Conservation (phyloP, 2,113 vertebrate species). For the Scortum barcoo region DNA sequence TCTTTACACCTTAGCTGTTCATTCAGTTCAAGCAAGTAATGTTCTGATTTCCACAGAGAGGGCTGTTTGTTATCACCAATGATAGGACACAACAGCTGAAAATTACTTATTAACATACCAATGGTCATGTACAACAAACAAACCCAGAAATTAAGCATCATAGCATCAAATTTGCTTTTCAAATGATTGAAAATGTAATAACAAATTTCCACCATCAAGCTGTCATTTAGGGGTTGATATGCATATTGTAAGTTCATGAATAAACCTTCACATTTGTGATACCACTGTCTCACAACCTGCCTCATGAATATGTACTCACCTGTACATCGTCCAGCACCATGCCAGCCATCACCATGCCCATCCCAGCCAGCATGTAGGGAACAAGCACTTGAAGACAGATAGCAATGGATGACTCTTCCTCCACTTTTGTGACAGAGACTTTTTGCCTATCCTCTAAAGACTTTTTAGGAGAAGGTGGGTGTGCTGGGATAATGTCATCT, state of each 20-base stretch:
- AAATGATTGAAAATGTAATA: no score
- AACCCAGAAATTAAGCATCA: no score
- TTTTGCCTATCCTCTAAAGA: conserved; percentile 79
- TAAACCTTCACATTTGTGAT: background rate
- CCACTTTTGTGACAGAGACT: conserved; percentile 75
- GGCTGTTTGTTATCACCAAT: no score
- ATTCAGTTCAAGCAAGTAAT: no score
- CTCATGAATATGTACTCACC: conserved; percentile 79
- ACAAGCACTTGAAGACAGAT: conserved; percentile 91
- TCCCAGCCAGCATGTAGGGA: conserved; percentile 92
- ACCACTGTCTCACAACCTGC: background rate
- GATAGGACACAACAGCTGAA: no score
- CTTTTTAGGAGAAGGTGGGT: conserved; percentile 69
- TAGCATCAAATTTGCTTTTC: no score
- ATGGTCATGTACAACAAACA: no score
- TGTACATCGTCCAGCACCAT: conserved; percentile 93
- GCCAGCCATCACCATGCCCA: conserved; percentile 95
- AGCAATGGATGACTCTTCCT: conserved; percentile 86
- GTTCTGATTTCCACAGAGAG: no score
- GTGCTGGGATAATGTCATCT: conserved; percentile 69
- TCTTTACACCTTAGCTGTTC: no score
- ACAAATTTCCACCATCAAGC: no score
- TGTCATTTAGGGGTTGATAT: no score
- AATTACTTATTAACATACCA: no score
- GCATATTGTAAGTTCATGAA: background rate